Conservation (phyloP, 2,113 vertebrate species). For the Aythya baeri region DNA sequence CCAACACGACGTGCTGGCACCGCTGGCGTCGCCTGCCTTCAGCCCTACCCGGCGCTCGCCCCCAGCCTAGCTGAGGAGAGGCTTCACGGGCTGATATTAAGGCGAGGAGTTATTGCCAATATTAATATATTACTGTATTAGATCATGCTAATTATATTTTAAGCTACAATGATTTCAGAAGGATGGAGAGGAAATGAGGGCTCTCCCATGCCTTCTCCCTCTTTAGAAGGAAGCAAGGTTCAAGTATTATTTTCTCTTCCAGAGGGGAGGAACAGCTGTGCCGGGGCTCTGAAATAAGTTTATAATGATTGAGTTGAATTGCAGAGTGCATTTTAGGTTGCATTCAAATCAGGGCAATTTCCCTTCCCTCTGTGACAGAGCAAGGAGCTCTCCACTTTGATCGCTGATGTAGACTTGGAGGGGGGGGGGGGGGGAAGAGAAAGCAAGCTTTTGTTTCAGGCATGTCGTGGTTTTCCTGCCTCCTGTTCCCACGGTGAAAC, state of each 20-base stretch:
- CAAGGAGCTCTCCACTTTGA: slow-evolving; percentile 2
- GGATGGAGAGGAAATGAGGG: neutral
- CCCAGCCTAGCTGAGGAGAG: neutral
- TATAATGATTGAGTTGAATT: slow-evolving; percentile 24
- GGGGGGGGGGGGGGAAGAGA: rapidly evolving
- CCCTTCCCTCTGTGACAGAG: slow-evolving; percentile 27
- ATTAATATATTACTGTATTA: slow-evolving; percentile 45
- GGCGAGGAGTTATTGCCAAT: slow-evolving; percentile 11
- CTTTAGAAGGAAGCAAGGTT: neutral
- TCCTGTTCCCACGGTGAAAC: neutral
- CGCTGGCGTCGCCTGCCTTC: neutral
- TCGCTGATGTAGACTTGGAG: neutral
- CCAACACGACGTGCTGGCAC: neutral
- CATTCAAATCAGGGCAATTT: neutral
- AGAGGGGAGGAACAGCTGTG: neutral
- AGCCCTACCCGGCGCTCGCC: neutral
- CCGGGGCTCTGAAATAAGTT: slow-evolving; percentile 16
- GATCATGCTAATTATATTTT: slow-evolving; percentile 27
- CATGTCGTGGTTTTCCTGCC: neutral
- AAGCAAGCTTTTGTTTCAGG: neutral
- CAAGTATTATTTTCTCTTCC: slow-evolving; percentile 15
- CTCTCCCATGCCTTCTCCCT: slow-evolving; percentile 19
- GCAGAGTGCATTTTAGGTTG: slow-evolving; percentile 22
- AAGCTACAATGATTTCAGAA: slow-evolving; percentile 13
- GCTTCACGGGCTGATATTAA: neutral